Percentiles rank a stretch among this genome's conserved stretches.
These are phyloP conservation scores for Cephalopterus ornatus DNA, from an alignment of 2,113 vertebrate species.

Conservation along the genomic window DNA sequence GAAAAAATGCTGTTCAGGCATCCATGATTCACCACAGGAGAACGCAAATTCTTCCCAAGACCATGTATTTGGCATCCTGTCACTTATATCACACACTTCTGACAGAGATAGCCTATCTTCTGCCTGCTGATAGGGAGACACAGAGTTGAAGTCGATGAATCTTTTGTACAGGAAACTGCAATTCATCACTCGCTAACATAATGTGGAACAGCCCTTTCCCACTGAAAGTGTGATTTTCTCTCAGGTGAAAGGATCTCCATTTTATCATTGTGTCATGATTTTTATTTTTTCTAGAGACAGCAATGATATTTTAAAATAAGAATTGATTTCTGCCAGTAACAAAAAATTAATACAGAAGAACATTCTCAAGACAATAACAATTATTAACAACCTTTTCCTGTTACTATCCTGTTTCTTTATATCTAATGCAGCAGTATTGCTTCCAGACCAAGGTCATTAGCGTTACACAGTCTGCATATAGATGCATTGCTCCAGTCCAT, in stretches of 20 bases:
- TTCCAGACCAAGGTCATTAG: not conserved
- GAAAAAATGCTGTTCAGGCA: not conserved
- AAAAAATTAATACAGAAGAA: not conserved
- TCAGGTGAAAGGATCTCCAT: not conserved
- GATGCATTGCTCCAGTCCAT: not conserved
- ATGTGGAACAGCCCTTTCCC: not conserved
- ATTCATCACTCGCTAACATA: slow-evolving; percentile 11
- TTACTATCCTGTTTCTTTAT: not conserved
- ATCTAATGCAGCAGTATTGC: not conserved
- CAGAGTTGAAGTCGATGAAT: slow-evolving; percentile 38
- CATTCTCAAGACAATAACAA: not conserved
- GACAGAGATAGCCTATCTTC: slow-evolving; percentile 47
- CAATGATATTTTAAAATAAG: slow-evolving; percentile 38
- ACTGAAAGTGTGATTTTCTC: not conserved
- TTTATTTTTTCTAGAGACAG: not conserved
- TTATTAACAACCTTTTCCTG: not conserved
- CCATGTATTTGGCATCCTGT: slow-evolving; percentile 42
- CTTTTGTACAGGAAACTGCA: not conserved
- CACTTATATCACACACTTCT: slow-evolving; percentile 28
- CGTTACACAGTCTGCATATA: not conserved
- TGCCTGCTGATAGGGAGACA: slow-evolving; percentile 23
- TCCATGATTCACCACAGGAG: not conserved
- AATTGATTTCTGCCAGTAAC: not conserved
- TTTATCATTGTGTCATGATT: slow-evolving; percentile 34
- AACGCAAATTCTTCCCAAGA: slow-evolving; percentile 3